Conservation (phyloP, 2,888 invertebrate species). For the Acleris literana region DNA sequence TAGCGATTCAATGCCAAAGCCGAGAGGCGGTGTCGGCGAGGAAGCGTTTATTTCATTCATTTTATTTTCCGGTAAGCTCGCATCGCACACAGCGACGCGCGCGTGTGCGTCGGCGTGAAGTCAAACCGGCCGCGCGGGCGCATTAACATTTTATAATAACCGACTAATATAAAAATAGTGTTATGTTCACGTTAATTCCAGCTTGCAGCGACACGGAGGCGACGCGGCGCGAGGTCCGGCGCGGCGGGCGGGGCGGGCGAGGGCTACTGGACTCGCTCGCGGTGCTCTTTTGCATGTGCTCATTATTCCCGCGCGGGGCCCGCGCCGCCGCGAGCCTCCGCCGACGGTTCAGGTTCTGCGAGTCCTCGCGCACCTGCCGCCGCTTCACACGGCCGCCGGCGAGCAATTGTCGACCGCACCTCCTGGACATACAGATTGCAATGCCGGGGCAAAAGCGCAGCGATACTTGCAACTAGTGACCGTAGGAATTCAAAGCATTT, state of each 20-base stretch:
- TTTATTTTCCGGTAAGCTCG: conserved; percentile 28
- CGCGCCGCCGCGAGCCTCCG: not conserved
- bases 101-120: conserved; percentile 12
- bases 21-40: conserved; percentile 13
- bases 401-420: not conserved
- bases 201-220: conserved; percentile 6
- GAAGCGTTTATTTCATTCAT: conserved; percentile 31
- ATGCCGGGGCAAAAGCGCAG: not conserved
- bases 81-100: conserved; percentile 13
- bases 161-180: conserved; percentile 37
- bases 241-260: not conserved
- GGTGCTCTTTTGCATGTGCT: too few relatives aligned
- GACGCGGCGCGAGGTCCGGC: conserved; percentile 2
- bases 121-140: conserved; percentile 30
- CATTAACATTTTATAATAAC: conserved; percentile 37
- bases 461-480: not conserved
- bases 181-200: conserved; percentile 34
- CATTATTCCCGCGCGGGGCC: too few relatives aligned
- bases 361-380: conserved; percentile 14
- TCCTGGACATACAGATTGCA: not conserved
- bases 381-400: conserved; percentile 5
- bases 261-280: too few relatives aligned
- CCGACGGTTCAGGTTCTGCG: conserved; percentile 20
- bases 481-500: not conserved
- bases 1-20: conserved; percentile 30